These are phyloP conservation scores for Hyperopisus bebe DNA, from an alignment of 2,113 vertebrate species.

Conservation along the genomic window DNA sequence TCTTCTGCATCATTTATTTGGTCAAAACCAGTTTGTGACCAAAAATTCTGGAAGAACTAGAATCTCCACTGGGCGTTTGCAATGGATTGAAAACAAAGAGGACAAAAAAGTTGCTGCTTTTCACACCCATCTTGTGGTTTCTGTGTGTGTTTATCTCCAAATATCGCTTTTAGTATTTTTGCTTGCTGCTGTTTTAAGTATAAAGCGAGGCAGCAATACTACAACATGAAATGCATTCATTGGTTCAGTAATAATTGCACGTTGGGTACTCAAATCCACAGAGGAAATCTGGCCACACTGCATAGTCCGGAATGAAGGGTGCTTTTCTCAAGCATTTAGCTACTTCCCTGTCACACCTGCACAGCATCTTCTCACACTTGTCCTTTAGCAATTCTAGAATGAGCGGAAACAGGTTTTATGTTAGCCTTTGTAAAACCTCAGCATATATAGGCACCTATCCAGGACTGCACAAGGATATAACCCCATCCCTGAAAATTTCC, in stretches of 20 bases:
- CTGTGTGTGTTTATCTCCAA: not conserved
- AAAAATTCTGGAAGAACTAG: not conserved
- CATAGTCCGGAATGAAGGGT: conserved; percentile 48
- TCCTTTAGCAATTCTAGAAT: conserved; percentile 57
- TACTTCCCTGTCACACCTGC: conserved; percentile 63
- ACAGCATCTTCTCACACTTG: conserved; percentile 60
- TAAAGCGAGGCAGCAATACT: not conserved
- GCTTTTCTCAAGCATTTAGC: conserved; percentile 53
- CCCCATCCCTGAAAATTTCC: not conserved
- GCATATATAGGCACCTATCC: not conserved
- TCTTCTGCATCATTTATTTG: not conserved
- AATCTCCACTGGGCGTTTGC: not conserved
- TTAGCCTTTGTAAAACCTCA: not conserved
- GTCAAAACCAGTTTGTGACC: not conserved
- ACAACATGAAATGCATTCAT: not conserved
- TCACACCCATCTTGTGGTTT: not conserved
- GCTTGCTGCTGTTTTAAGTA: not conserved
- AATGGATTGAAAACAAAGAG: not conserved
- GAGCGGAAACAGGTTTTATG: not conserved
- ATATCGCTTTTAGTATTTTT: not conserved
- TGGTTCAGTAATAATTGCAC: conserved; percentile 40
- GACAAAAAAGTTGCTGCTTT: not conserved
- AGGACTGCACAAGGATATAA: not conserved
- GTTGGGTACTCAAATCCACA: conserved; percentile 52
- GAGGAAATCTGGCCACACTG: conserved; percentile 54